phyloP scores from a whole-genome alignment of 2,797 vertebrate species.

The Scomberomorus guttatus region DNA sequence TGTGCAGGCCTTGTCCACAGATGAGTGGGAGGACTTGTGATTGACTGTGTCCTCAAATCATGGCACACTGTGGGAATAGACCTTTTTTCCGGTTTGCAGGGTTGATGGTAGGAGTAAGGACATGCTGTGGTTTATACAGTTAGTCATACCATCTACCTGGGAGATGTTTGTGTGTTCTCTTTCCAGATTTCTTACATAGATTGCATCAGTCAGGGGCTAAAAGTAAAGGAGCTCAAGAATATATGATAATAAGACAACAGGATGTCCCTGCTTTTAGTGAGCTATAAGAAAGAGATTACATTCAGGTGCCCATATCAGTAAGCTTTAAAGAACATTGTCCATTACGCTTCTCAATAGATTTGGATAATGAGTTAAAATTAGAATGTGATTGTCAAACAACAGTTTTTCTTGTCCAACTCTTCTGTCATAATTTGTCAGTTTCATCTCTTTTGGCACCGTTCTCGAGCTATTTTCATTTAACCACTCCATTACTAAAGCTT shows the following conservation, averaged over 20 bases:
- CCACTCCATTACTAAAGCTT: conserved; percentile 13
- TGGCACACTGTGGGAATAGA: not conserved
- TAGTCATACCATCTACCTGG: not conserved
- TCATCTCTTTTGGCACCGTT: conserved; percentile 7
- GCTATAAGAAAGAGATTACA: not conserved
- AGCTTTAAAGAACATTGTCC: not conserved
- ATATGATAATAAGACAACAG: not conserved
- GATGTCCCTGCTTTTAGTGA: not conserved
- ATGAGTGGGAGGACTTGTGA: conserved; percentile 82
- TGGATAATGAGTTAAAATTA: conserved; percentile 44
- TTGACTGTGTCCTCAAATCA: conserved; percentile 88
- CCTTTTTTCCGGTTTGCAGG: not conserved
- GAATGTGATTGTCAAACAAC: conserved; percentile 33
- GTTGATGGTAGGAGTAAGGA: conserved; percentile 5
- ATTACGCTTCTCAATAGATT: not conserved
- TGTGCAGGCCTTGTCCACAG: conserved; percentile 79
- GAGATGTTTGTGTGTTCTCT: not conserved
- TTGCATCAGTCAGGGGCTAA: not conserved
- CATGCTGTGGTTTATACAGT: not conserved
- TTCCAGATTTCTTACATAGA: not conserved
- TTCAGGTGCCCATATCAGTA: not conserved
- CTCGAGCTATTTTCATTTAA: conserved; percentile 14
- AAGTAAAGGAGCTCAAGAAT: not conserved
- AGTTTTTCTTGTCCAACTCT: conserved; percentile 33
- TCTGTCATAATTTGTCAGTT: conserved; percentile 21